Evolutionary conservation across 1,140 invertebrate genomes (phyloP).

Genomic region (Heliothis subflexa): DNA sequence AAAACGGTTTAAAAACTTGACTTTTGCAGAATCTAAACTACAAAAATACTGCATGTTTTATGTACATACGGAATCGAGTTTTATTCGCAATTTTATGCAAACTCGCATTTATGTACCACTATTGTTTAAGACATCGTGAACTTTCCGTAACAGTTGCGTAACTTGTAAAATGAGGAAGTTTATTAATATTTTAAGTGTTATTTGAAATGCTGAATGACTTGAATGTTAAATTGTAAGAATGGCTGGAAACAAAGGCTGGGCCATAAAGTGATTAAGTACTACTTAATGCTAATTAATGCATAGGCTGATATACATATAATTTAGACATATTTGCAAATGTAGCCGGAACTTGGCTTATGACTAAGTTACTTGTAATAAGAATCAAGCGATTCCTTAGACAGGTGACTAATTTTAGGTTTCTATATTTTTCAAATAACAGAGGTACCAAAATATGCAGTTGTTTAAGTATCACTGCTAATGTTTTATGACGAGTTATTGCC

Average conservation of each 20-base stretch:
- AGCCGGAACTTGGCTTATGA: not conserved
- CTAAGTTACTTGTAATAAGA: no score
- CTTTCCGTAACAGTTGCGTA: slow-evolving; percentile 47
- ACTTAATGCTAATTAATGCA: no score
- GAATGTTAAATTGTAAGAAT: slow-evolving; percentile 36
- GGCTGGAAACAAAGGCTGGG: slow-evolving; percentile 10
- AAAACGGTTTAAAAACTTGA: not conserved
- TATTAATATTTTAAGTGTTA: slow-evolving; percentile 45
- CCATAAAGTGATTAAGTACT: not conserved
- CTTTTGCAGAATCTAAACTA: not conserved
- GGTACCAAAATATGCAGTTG: no score
- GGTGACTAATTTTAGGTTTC: no score
- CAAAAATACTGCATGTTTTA: slow-evolving; percentile 7
- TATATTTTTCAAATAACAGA: no score
- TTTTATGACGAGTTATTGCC: no score
- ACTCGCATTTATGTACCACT: not conserved
- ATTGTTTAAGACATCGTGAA: slow-evolving; percentile 30
- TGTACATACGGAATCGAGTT: slow-evolving; percentile 1
- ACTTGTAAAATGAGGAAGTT: slow-evolving; percentile 55
- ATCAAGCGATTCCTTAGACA: no score
- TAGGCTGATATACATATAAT: not conserved
- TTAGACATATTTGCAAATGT: not conserved
- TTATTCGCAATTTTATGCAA: slow-evolving; percentile 51
- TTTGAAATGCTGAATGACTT: slow-evolving; percentile 43
- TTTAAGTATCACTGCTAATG: no score